phyloP scores from a whole-genome alignment of 1,140 invertebrate species.

The Camponotus floridanus region DNA sequence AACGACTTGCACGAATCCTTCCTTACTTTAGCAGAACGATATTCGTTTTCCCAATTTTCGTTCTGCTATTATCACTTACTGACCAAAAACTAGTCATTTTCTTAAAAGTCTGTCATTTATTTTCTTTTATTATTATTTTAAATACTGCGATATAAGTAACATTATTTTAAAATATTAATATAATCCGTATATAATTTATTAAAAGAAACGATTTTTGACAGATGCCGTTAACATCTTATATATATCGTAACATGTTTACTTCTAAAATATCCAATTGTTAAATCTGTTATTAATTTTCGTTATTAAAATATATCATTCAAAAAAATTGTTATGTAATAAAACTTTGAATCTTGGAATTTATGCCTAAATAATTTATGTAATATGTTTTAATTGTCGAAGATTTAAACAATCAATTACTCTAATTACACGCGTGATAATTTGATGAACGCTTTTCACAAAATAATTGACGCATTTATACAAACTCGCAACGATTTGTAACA shows the following conservation, averaged over 20 bases:
- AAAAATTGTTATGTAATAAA: neutral
- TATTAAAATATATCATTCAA: neutral
- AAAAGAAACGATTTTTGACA: neutral
- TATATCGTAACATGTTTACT: neutral
- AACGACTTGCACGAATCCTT: slow-evolving; percentile 28
- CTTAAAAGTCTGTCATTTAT: slow-evolving; percentile 20
- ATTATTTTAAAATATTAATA: neutral
- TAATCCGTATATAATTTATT: slow-evolving; percentile 5
- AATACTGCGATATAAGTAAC: neutral
- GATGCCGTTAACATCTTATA: neutral
- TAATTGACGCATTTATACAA: neutral
- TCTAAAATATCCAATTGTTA: neutral
- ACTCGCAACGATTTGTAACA: neutral
- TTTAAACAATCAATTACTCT: neutral
- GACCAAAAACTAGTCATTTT: slow-evolving; percentile 26
- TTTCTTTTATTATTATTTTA: neutral
- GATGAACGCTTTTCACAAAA: neutral
- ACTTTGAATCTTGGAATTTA: neutral
- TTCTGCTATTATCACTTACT: slow-evolving; percentile 12
- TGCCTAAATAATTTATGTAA: neutral
- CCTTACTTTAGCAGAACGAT: slow-evolving; percentile 15
- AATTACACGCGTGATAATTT: neutral
- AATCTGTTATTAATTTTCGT: neutral
- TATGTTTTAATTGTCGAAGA: neutral
- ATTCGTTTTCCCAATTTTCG: slow-evolving; percentile 49